phyloP scores from a whole-genome alignment of 2,888 invertebrate genomes.

The Andricus curvator region DNA sequence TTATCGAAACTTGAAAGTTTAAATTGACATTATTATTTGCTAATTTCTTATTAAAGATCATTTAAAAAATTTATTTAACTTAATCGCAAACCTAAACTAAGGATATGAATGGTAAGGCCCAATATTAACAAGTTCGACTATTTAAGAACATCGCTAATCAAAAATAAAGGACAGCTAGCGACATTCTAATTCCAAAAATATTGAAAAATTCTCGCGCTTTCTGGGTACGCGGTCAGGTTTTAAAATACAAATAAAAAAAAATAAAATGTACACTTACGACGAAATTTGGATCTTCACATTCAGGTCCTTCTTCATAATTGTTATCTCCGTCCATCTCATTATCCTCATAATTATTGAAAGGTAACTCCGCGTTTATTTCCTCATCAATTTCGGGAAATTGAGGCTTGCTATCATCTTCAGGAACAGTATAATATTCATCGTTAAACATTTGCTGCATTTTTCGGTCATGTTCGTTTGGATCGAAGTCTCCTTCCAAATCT shows the following conservation, averaged over 20 bases:
- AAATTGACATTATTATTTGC: too few relatives aligned
- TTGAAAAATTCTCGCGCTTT: too few relatives aligned
- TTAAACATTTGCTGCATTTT: constrained; percentile 93
- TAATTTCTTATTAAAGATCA: too few relatives aligned
- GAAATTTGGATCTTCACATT: constrained; percentile 91
- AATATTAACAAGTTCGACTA: not conserved
- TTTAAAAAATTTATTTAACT: too few relatives aligned
- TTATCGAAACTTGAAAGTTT: too few relatives aligned
- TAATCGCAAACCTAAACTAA: too few relatives aligned
- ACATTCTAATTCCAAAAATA: too few relatives aligned
- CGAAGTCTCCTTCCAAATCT: constrained; percentile 94
- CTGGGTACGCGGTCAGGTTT: too few relatives aligned
- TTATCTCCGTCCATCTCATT: constrained; percentile 79
- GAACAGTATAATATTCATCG: constrained; percentile 89
- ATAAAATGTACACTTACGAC: constrained; percentile 80
- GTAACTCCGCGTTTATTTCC: constrained; percentile 83
- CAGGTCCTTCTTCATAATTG: constrained; percentile 77
- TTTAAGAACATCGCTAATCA: not conserved
- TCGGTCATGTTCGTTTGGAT: constrained; percentile 92
- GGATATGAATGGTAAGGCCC: too few relatives aligned
- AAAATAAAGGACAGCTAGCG: too few relatives aligned
- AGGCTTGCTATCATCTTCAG: constrained; percentile 87
- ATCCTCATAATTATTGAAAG: constrained; percentile 84
- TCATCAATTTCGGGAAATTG: constrained; percentile 90
- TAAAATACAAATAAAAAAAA: not conserved